These are phyloP conservation scores for Sinohyriopsis cumingii DNA, from an alignment of 2,888 invertebrate genomes.

Conservation along the genomic window DNA sequence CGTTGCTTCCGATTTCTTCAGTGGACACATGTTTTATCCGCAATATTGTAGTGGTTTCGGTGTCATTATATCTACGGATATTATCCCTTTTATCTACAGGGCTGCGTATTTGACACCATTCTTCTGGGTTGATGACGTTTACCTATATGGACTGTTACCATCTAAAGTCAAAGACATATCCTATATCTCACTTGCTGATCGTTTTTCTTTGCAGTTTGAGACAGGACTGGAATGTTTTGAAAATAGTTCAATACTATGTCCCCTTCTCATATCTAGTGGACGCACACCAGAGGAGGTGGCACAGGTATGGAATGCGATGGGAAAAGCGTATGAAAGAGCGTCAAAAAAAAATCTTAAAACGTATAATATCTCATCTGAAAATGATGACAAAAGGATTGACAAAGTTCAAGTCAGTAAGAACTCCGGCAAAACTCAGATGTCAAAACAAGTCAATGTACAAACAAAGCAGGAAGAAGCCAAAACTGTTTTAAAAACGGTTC, in stretches of 20 bases:
- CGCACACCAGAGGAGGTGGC: slow-evolving; percentile 7
- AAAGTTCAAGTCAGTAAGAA: too few species aligned
- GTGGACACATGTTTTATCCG: slow-evolving; percentile 27
- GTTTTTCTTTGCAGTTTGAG: slow-evolving; percentile 5
- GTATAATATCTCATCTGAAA: too few species aligned
- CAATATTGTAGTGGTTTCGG: slow-evolving; percentile 34
- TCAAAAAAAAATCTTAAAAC: too few species aligned
- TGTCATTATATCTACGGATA: slow-evolving; percentile 31
- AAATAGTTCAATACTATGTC: slow-evolving; percentile 23
- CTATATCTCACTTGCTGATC: slow-evolving; percentile 15
- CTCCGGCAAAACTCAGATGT: too few species aligned
- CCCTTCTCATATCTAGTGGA: slow-evolving; percentile 24
- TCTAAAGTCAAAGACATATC: slow-evolving; percentile 23
- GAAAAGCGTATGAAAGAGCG: too few species aligned
- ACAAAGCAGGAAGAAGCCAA: too few species aligned
- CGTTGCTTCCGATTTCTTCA: slow-evolving; percentile 23
- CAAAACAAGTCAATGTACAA: too few species aligned
- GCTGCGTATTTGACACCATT: slow-evolving; percentile 31
- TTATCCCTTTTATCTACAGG: slow-evolving; percentile 29
- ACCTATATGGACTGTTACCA: slow-evolving; percentile 32
- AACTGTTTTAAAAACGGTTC: too few species aligned
- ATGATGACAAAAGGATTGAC: too few species aligned
- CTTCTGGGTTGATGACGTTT: slow-evolving; percentile 40
- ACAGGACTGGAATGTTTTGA: slow-evolving; percentile 23
- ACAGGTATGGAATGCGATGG: slow-evolving; percentile 17